These are phyloP conservation scores for Calameuta filiformis DNA, from an alignment of 2,888 invertebrate genomes.

Conservation along the genomic window DNA sequence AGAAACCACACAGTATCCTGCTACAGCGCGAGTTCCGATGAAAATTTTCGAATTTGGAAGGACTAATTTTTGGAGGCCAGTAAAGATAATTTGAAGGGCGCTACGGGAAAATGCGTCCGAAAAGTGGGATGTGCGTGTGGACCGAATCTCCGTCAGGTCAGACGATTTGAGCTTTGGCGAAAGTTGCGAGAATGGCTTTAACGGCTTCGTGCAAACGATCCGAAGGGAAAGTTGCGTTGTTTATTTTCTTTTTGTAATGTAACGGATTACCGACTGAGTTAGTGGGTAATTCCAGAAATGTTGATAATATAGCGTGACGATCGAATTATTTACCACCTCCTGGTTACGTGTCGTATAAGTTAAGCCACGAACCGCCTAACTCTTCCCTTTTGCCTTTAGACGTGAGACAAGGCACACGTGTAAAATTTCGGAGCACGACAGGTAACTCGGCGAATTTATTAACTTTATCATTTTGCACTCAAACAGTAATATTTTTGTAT, in stretches of 20 bases:
- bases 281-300: too few species aligned
- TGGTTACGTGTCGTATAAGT: too few species aligned
- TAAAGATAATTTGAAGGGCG: not conserved
- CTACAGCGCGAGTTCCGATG: not conserved
- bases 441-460: too few species aligned
- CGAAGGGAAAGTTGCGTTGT: not conserved
- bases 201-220: not conserved
- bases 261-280: too few species aligned
- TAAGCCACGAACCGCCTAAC: too few species aligned
- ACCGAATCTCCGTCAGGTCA: not conserved
- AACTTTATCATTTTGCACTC: too few species aligned
- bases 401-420: too few species aligned
- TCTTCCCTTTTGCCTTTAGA: too few species aligned
- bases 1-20: not conserved
- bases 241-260: not conserved
- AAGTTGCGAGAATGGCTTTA: not conserved
- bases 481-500: too few species aligned
- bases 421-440: too few species aligned
- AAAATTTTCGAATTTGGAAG: not conserved
- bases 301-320: too few species aligned
- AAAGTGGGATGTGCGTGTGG: not conserved
- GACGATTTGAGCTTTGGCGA: not conserved
- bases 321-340: too few species aligned
- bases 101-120: slow-evolving; percentile 18
- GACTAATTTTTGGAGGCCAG: not conserved